These are phyloP conservation scores for Petaurus breviceps DNA, from an alignment of 2,113 vertebrate species.

Conservation along the genomic window DNA sequence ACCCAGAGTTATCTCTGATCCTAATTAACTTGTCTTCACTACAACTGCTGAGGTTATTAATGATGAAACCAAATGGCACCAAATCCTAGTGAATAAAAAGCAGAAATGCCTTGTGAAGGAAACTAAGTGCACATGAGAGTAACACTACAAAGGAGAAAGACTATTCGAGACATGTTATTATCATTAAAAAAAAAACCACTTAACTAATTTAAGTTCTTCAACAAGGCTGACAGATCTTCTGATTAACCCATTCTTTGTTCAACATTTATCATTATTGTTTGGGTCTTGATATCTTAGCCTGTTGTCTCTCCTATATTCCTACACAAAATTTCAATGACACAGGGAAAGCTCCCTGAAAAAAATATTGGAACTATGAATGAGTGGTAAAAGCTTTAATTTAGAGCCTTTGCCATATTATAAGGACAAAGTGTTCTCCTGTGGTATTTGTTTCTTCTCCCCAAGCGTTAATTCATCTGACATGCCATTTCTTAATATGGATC, in stretches of 20 bases:
- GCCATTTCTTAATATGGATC: not conserved
- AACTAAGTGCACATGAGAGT: slow-evolving; percentile 22
- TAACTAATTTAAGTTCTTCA: slow-evolving; percentile 5
- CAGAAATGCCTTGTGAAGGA: slow-evolving; percentile 22
- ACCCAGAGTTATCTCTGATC: not conserved
- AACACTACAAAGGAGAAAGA: slow-evolving; percentile 32
- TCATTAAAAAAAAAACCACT: slow-evolving; percentile 30
- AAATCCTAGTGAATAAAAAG: not conserved
- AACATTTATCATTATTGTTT: not conserved
- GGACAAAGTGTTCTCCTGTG: not conserved
- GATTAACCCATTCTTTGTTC: not conserved
- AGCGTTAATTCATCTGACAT: not conserved
- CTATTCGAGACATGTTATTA: not conserved
- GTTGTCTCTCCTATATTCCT: not conserved
- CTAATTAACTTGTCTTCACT: slow-evolving; percentile 7
- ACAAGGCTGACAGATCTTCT: not conserved
- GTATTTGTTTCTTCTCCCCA: not conserved
- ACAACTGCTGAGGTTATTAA: not conserved
- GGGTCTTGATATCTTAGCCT: not conserved
- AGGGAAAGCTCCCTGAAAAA: not conserved
- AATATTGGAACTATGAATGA: not conserved
- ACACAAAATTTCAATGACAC: not conserved
- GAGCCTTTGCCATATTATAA: not conserved
- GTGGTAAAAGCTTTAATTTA: not conserved
- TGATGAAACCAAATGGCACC: not conserved